Percentiles rank a stretch among this genome's conserved stretches.
phyloP scores from a whole-genome alignment of 2,113 vertebrate species.

The Podocnemis expansa region DNA sequence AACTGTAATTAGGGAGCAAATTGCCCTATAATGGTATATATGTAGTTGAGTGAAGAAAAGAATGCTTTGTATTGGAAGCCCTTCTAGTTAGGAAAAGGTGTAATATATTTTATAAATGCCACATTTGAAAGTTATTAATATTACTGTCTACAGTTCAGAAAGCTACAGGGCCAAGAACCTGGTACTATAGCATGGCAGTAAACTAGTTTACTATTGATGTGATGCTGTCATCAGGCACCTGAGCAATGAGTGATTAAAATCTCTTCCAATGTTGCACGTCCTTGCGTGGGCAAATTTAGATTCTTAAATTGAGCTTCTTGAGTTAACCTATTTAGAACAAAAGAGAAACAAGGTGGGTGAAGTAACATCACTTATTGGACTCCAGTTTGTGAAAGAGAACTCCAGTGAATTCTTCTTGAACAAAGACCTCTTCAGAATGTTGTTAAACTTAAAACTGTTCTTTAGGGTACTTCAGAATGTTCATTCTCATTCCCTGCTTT shows the following conservation, averaged over 20 bases:
- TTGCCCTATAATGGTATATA: background rate
- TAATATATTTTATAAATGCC: background rate
- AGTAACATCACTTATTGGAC: background rate
- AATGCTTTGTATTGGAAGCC: background rate
- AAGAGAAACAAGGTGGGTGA: background rate
- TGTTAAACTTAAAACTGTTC: background rate
- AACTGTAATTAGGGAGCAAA: background rate
- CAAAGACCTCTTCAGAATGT: background rate
- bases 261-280: background rate
- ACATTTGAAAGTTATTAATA: background rate
- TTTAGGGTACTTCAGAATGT: background rate
- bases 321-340: background rate
- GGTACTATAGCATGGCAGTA: background rate
- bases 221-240: background rate
- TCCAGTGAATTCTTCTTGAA: background rate
- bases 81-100: background rate
- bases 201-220: background rate
- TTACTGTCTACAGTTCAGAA: no score
- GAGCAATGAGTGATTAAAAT: background rate
- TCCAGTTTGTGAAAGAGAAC: background rate
- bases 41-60: background rate
- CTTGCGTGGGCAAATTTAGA: background rate
- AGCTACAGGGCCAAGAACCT: background rate
- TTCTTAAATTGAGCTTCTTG: background rate
- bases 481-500: background rate